Evolutionary conservation across 2,888 invertebrate genomes (phyloP).

Genomic region (Cremastinae sp.): DNA sequence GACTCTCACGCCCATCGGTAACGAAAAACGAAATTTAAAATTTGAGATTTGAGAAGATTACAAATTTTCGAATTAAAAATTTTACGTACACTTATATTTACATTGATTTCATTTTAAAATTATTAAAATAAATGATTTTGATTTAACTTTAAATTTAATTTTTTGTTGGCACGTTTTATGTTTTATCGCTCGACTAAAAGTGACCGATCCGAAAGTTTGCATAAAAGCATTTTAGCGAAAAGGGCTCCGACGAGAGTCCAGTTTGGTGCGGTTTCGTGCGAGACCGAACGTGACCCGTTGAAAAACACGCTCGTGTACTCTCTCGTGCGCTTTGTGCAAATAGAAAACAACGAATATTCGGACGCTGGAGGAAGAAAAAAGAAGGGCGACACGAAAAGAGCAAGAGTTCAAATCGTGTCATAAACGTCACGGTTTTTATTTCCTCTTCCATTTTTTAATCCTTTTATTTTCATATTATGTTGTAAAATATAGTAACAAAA

Average conservation of each 20-base stretch:
- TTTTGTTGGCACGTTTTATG: too few relatives aligned
- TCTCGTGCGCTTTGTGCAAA: conserved; percentile 25
- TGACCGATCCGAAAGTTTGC: conserved; percentile 33
- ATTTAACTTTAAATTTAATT: too few relatives aligned
- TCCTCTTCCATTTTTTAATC: too few relatives aligned
- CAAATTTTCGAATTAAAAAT: background rate
- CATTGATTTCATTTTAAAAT: too few relatives aligned
- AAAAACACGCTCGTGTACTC: conserved; percentile 42
- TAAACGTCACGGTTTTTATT: conserved; percentile 21
- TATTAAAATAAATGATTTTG: too few relatives aligned
- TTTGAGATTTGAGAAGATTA: background rate
- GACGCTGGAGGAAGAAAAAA: conserved; percentile 40
- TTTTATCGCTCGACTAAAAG: too few relatives aligned
- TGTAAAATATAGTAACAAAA: too few relatives aligned
- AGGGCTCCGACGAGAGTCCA: conserved; percentile 1
- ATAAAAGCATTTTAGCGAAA: conserved; percentile 47
- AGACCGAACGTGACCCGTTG: conserved; percentile 56
- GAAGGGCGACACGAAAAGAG: conserved; percentile 22
- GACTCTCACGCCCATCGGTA: conserved; percentile 11
- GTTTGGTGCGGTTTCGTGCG: conserved; percentile 49
- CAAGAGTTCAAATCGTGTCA: conserved; percentile 40
- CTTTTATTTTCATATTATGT: too few relatives aligned
- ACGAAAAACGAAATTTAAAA: background rate
- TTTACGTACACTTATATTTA: too few relatives aligned
- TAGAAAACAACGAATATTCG: conserved; percentile 6